Conservation (phyloP, 1,140 invertebrate species). For the Ceratosolen fusciceps region DNA sequence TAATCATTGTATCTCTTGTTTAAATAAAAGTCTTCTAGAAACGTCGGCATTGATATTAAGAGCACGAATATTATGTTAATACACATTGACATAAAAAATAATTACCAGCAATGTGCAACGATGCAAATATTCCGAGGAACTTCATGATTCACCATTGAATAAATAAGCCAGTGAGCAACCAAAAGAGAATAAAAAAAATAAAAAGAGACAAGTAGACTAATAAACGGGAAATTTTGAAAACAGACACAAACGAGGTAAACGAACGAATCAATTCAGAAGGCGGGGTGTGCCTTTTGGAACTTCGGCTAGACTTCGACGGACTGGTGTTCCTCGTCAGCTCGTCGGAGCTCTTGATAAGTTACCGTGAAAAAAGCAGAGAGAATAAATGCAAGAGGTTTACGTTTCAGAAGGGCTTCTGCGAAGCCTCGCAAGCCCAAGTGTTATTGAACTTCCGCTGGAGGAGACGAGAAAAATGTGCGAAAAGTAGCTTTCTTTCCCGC, state of each 20-base stretch:
- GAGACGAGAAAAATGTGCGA: constrained; percentile 24
- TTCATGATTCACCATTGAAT: constrained; percentile 25
- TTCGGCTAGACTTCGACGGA: neutral
- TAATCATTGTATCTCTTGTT: no score
- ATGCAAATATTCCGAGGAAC: neutral
- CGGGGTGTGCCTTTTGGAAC: neutral
- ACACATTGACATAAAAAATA: constrained; percentile 4
- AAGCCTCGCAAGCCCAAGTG: constrained; percentile 63
- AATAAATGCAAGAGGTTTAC: neutral
- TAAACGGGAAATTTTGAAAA: constrained; percentile 29
- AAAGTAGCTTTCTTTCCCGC: constrained; percentile 1
- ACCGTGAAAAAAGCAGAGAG: neutral
- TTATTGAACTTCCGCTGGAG: constrained; percentile 60
- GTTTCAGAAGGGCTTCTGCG: constrained; percentile 61
- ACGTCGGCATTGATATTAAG: no score
- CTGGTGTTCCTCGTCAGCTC: neutral
- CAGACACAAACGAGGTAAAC: neutral
- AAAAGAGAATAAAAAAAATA: constrained; percentile 36
- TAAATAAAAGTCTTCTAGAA: no score
- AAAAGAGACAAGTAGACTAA: neutral
- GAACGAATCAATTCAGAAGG: neutral
- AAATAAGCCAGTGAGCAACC: constrained; percentile 24
- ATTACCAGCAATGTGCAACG: constrained; percentile 25
- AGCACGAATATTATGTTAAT: no score
- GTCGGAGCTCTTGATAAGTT: neutral